Conservation (phyloP, 2,888 invertebrate genomes). For the Diogma glabrata region DNA sequence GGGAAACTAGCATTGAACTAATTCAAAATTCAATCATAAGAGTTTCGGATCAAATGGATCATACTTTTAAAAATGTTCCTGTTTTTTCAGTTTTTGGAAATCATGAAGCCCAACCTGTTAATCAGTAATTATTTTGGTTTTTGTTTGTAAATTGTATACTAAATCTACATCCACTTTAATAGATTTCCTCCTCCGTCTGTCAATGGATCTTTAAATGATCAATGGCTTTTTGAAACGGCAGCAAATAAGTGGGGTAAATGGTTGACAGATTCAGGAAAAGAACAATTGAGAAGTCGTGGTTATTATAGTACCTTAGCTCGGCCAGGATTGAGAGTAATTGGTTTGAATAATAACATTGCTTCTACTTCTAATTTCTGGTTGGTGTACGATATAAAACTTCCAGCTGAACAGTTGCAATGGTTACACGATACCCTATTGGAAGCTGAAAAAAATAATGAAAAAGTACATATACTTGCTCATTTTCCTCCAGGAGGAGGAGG, state of each 20-base stretch:
- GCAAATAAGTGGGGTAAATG: conserved; percentile 56
- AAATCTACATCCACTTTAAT: conserved; percentile 14
- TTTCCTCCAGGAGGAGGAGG: conserved; percentile 63
- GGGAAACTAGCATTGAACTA: conserved; percentile 60
- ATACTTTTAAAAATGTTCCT: conserved; percentile 47
- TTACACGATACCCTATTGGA: conserved; percentile 55
- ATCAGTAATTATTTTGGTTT: conserved; percentile 63
- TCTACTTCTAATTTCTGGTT: conserved; percentile 46
- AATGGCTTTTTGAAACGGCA: conserved; percentile 65
- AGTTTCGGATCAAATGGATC: conserved; percentile 40
- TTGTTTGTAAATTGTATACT: neutral
- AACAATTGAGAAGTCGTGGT: conserved; percentile 51
- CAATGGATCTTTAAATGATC: conserved; percentile 41
- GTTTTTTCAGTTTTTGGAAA: conserved; percentile 67
- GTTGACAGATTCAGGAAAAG: conserved; percentile 47
- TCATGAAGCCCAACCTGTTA: conserved; percentile 73
- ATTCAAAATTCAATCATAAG: conserved; percentile 48
- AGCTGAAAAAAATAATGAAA: conserved; percentile 62
- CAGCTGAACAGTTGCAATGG: conserved; percentile 70
- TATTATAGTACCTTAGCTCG: conserved; percentile 62
- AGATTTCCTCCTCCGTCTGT: conserved; percentile 50
- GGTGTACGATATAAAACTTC: conserved; percentile 57
- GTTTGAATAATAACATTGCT: conserved; percentile 71
- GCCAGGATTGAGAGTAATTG: conserved; percentile 62
- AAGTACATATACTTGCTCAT: conserved; percentile 74